Evolutionary conservation across 2,797 vertebrate species (phyloP), one percentile per base, ranked within the genome.

Genomic region (Enteromius paludinosus): DNA sequence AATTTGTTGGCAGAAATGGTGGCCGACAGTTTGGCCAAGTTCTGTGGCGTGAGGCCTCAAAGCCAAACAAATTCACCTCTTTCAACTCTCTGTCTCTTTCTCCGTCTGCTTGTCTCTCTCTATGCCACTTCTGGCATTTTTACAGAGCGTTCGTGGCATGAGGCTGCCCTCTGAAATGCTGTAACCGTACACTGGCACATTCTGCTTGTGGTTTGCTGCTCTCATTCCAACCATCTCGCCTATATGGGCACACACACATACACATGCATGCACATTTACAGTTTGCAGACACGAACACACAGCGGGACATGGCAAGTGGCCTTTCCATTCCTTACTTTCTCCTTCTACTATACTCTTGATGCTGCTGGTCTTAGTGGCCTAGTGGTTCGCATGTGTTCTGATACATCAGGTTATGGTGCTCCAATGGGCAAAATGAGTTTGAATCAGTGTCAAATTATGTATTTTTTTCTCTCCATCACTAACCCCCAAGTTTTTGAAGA

Each of bases 111-210:
- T 73, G 25, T 82, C 70, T 73, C 52, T 70, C 28, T 80, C 75
- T 65, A 85, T 85, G 76, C 84, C 72, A 54, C 83, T 84, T 38
- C 68, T 79, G 73, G 80, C 38, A 28, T 35, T 56, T 83, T 81
- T 76, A 75, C 38, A n/a, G 77, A 66, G 77, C 28, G 38, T 59
- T 70, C 15, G 65, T 86, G 87, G 82, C 86, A 87, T 72, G 56
- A 80, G 83, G 28, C 71, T 73, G 62, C 79, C 84, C 84, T 87
- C 84, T 78, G 79, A 86, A 90, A 89, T 84, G 74, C 83, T 64
- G 88, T 87, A 90, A 91, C 88, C 69, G 69, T 86, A 93, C 83
- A 84, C 83, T 84, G 76, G 85, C 89, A 87, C 82, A 88, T 91
- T 88, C 89, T 88, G 85, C 74, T 75, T 87, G 87, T 79, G 66